Evolutionary conservation across 2,888 invertebrate genomes (phyloP), one percentile per base, ranked within the genome.

Genomic region (Nysson spinosus): DNA sequence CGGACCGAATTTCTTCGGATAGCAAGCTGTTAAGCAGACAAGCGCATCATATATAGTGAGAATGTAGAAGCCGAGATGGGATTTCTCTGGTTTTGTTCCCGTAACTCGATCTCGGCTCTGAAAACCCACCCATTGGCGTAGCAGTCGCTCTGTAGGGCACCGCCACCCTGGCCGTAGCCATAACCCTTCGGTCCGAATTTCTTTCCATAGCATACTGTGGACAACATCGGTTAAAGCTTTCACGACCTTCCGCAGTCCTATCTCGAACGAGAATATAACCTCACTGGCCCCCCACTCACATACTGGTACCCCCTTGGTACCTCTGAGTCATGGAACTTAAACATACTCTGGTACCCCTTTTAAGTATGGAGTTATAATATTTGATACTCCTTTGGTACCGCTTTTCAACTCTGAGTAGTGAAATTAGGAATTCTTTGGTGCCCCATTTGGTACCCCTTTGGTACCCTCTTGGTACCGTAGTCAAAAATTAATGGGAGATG

Each of bases 161-260:
- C 96, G 87, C 95, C 96, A 86, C 99, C 98, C 90, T 96, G 96
- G 84, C 98, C 98, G 89, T 96, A 98, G 85, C 97, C 98, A 89
- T 97, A 97, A 88, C 96, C 96, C 90, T 96, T 97, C 84, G 98
- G 98, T 83, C 98, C 98, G 90, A 96, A 98, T 91, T 93, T 95
- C 92, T 97, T 96, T 87, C 93, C 96, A 91, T 99, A 98, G 92
- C 98, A 98, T 86, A 95, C 95, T 95, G 89, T 83, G 86, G 79
- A 85, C 75, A 83, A 83, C 69, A 82, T 75, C 75, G 54, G 81
- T 85, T 85, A 84, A 79, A 81, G 72, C 40, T 65, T 71, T 73
- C 72, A 71, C 57, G 68, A 71, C 54, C 26, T 35, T 49, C 51
- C 39, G 30, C 32, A 47, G 12, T 34, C 32, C 5, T n/a, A 11